A percentile compares a stretch with the other conserved stretches of the same genome.
Conservation (phyloP, 92 coral and sea anemone genomes). For the Chrysogorgia sp. region DNA sequence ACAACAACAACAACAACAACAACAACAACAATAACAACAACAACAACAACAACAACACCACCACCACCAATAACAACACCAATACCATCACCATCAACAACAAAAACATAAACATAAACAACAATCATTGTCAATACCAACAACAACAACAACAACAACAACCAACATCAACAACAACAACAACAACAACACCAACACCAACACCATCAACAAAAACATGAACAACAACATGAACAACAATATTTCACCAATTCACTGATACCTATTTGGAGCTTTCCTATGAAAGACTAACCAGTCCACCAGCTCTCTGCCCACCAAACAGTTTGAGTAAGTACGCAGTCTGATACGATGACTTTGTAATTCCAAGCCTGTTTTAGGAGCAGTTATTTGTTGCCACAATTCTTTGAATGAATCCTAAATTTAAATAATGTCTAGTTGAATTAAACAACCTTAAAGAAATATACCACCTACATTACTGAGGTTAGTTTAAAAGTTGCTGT, state of each 20-base stretch:
- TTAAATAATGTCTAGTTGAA: background rate
- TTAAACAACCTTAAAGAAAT: background rate
- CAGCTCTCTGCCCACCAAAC: slow-evolving; percentile 85
- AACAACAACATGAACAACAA: background rate
- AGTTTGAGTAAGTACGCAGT: slow-evolving; percentile 78
- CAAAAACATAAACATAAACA: too few species aligned
- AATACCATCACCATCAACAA: background rate
- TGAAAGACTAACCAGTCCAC: slow-evolving; percentile 87
- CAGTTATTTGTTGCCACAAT: slow-evolving; percentile 84
- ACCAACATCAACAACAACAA: too few species aligned
- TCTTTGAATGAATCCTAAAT: slow-evolving; percentile 85
- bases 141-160: background rate
- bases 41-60: background rate
- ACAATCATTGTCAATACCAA: too few species aligned
- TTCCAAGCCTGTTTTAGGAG: slow-evolving; percentile 85
- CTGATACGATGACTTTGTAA: slow-evolving; percentile 84
- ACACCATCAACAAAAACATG: too few species aligned
- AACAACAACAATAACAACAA: background rate
- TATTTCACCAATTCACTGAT: background rate
- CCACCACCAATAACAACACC: background rate
- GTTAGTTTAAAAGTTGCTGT: too few species aligned
- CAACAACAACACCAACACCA: too few species aligned
- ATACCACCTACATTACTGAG: background rate
- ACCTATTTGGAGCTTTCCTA: slow-evolving; percentile 89
- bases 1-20: background rate